Percentiles rank a stretch among this genome's conserved stretches.
phyloP scores from a whole-genome alignment of 2,888 invertebrate species.

The Megaustenia siamemsis region DNA sequence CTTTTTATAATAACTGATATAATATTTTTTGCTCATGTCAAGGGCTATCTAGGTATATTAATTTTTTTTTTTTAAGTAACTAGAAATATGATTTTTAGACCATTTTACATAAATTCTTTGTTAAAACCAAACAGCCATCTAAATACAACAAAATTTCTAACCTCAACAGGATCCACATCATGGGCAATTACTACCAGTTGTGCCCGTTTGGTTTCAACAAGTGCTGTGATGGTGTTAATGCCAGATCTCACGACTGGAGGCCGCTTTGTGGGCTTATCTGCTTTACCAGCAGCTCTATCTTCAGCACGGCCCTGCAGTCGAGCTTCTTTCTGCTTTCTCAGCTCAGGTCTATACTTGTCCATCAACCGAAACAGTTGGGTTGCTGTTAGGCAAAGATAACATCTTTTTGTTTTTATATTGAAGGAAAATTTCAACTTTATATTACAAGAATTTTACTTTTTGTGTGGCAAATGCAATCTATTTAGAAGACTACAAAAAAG shows the following conservation, averaged over 20 bases:
- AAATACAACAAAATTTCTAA: no score
- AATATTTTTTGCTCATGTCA: no score
- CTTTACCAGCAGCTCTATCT: conserved; percentile 87
- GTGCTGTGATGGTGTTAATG: conserved; percentile 83
- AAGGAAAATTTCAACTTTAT: no score
- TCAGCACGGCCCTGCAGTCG: conserved; percentile 94
- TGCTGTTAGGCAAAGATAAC: conserved; percentile 83
- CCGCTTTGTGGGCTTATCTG: conserved; percentile 94
- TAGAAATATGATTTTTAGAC: no score
- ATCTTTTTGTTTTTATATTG: no score
- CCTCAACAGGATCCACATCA: conserved; percentile 99
- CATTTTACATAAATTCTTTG: no score
- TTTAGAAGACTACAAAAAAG: no score
- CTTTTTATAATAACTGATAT: no score
- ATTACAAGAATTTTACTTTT: neutral
- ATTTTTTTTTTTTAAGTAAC: no score
- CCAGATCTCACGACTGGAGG: conserved; percentile 88
- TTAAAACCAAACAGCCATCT: no score
- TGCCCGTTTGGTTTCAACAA: conserved; percentile 99
- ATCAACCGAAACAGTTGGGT: conserved; percentile 96
- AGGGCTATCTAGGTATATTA: no score
- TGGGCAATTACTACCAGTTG: conserved; percentile 98
- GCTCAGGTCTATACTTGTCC: conserved; percentile 98
- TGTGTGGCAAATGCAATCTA: neutral
- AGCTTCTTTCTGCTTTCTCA: conserved; percentile 92